A percentile compares a stretch with the other conserved stretches of the same genome.
Evolutionary conservation across 2,888 invertebrate species (phyloP).

Genomic region (Cecidostiba fungosa): DNA sequence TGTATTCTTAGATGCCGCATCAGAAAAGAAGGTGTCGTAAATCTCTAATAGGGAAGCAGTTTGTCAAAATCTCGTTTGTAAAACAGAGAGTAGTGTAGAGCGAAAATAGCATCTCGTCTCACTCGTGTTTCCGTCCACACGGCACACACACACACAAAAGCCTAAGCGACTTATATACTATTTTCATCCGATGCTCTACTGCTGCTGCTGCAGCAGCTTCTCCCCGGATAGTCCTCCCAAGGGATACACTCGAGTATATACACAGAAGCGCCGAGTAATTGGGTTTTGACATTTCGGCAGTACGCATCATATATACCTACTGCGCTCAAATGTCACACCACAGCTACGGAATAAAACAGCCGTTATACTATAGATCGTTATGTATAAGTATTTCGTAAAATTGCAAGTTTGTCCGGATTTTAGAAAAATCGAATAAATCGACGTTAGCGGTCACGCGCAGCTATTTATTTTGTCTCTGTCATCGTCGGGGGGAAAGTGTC

Average conservation of each 20-base stretch:
- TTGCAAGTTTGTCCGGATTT: too few species aligned
- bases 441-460: neutral
- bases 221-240: neutral
- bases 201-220: too few species aligned
- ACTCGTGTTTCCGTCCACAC: slow-evolving; percentile 64
- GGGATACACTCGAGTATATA: slow-evolving; percentile 24
- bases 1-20: neutral
- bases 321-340: slow-evolving; percentile 64
- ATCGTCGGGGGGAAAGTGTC: slow-evolving; percentile 46
- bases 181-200: slow-evolving; percentile 46
- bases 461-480: neutral
- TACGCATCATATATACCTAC: slow-evolving; percentile 23
- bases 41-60: slow-evolving; percentile 13
- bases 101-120: slow-evolving; percentile 52
- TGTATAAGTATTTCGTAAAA: too few species aligned
- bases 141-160: neutral
- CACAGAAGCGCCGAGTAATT: slow-evolving; percentile 71
- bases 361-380: too few species aligned
- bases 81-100: slow-evolving; percentile 21
- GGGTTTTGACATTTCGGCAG: slow-evolving; percentile 72
- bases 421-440: neutral
- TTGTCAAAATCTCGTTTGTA: slow-evolving; percentile 64
- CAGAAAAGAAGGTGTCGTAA: neutral
- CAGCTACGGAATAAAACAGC: slow-evolving; percentile 27
- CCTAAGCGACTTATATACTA: slow-evolving; percentile 18